Evolutionary conservation across 2,888 invertebrate species (phyloP).

Genomic region (Thymelicus lineola): DNA sequence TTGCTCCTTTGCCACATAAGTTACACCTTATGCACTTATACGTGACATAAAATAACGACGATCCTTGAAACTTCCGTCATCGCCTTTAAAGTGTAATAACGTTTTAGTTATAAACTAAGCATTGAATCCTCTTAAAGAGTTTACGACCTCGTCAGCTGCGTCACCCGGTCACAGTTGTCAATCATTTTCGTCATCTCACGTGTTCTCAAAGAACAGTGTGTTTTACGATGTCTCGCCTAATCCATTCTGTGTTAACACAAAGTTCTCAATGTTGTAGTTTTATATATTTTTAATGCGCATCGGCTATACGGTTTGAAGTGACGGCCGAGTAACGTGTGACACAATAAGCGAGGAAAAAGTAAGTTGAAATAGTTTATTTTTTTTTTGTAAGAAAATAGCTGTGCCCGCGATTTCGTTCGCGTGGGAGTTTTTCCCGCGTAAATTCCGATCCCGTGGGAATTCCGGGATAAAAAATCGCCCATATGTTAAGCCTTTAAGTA

Average conservation of each 20-base stretch:
- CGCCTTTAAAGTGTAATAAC: neutral
- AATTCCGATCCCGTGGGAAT: too few species aligned
- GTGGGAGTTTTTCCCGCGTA: too few species aligned
- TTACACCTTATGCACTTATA: too few species aligned
- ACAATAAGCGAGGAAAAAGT: slow-evolving; percentile 3
- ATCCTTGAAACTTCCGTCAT: slow-evolving; percentile 6
- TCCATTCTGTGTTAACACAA: slow-evolving; percentile 42
- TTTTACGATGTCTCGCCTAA: slow-evolving; percentile 56
- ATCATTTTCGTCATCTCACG: slow-evolving; percentile 40
- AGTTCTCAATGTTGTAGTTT: slow-evolving; percentile 41
- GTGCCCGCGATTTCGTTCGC: too few species aligned
- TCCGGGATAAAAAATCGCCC: too few species aligned
- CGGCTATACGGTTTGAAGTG: slow-evolving; percentile 26
- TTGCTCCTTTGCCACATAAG: too few species aligned
- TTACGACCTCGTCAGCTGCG: slow-evolving; percentile 39
- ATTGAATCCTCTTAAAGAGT: slow-evolving; percentile 22
- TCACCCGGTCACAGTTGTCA: slow-evolving; percentile 51
- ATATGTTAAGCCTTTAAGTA: too few species aligned
- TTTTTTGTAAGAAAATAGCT: too few species aligned
- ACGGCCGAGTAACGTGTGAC: slow-evolving; percentile 12
- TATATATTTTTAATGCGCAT: slow-evolving; percentile 50
- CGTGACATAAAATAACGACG: neutral
- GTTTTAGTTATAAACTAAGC: slow-evolving; percentile 11
- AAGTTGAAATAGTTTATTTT: neutral
- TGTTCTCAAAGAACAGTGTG: slow-evolving; percentile 47